Evolutionary conservation across 2,113 vertebrate genomes (phyloP), one percentile per base, ranked within the genome.

Genomic region (Hepsetus odoe): DNA sequence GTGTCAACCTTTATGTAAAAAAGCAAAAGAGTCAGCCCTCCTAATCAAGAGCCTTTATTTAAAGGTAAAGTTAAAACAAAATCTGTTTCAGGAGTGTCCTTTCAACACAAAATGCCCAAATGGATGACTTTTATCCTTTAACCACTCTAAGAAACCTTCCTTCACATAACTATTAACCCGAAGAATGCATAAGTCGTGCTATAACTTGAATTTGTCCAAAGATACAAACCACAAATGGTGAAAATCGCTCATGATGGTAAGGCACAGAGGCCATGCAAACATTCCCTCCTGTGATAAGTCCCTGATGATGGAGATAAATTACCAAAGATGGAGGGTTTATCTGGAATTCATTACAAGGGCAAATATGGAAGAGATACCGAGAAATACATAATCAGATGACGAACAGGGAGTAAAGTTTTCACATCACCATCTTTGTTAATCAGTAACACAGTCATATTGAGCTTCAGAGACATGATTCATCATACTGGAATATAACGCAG

Each of bases 391-490:
- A 35, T 14, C 61, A 35, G 20, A n/a, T 33, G 18, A 64, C 20
- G 32, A 18, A 20, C 18, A 16, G 16, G 12, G 46, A 55, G 12
- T 33, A 22, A 5, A 69, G 42, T 26, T 49, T 69, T 49, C 8
- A 9, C 42, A 32, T 49, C 42, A 18, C 5, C 14, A 42, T 69
- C 24, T 13, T 5, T 69, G 66, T 49, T 44, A 69, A 69, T 49
- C 42, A 67, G 61, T 51, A 20, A 65, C 46, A 77, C 30, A 53
- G 40, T 16, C 40, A 20, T 32, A 62, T n/a, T 24, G 33, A 40
- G 46, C 35, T 33, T 33, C 14, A 71, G 55, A 82, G 83, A 81
- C 51, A 51, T 80, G 78, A 84, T 51, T 64, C 56, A 82, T 81
- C 67, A 79, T 68, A 67, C 58, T 16, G 46, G 76, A 75, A 80